Conservation (phyloP, 2,797 vertebrate genomes). For the Hemitrygon akajei region DNA sequence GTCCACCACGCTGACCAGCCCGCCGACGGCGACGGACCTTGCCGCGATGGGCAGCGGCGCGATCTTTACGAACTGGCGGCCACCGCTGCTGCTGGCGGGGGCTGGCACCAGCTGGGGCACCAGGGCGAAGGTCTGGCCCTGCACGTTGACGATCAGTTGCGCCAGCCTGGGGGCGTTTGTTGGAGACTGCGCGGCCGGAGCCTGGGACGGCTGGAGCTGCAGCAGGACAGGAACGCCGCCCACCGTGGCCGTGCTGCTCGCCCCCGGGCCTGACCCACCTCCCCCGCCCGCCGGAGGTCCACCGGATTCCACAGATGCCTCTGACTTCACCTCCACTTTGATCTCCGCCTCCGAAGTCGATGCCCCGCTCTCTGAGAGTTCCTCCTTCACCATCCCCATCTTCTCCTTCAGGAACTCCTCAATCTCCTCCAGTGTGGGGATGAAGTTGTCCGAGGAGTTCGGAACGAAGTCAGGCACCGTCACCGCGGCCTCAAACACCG, state of each 20-base stretch:
- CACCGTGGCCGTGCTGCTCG: slow-evolving; percentile 20
- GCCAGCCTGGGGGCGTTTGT: slow-evolving; percentile 51
- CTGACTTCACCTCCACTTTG: slow-evolving; percentile 39
- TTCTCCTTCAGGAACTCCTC: slow-evolving; percentile 80
- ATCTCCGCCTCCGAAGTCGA: background rate
- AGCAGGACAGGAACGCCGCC: slow-evolving; percentile 55
- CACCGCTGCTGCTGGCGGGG: slow-evolving; percentile 47
- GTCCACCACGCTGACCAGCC: slow-evolving; percentile 53
- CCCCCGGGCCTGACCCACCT: slow-evolving; percentile 28
- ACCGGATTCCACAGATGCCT: slow-evolving; percentile 34
- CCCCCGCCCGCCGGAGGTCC: slow-evolving; percentile 33
- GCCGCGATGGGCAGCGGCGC: slow-evolving; percentile 64
- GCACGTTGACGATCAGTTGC: slow-evolving; percentile 63
- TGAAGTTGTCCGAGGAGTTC: slow-evolving; percentile 60
- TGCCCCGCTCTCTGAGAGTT: slow-evolving; percentile 38
- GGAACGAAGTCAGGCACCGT: slow-evolving; percentile 65
- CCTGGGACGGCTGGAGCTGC: slow-evolving; percentile 59
- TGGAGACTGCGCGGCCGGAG: slow-evolving; percentile 46
- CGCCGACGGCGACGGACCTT: slow-evolving; percentile 57
- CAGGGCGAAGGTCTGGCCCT: slow-evolving; percentile 60
- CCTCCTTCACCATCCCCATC: slow-evolving; percentile 57
- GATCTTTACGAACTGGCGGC: slow-evolving; percentile 65
- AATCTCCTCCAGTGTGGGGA: slow-evolving; percentile 79
- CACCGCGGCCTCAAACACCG: slow-evolving; percentile 42
- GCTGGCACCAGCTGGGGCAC: slow-evolving; percentile 55